Percentiles rank a stretch among this genome's conserved stretches.
These are phyloP conservation scores for Candidula unifasciata DNA, from an alignment of 2,888 invertebrate species.

Conservation along the genomic window DNA sequence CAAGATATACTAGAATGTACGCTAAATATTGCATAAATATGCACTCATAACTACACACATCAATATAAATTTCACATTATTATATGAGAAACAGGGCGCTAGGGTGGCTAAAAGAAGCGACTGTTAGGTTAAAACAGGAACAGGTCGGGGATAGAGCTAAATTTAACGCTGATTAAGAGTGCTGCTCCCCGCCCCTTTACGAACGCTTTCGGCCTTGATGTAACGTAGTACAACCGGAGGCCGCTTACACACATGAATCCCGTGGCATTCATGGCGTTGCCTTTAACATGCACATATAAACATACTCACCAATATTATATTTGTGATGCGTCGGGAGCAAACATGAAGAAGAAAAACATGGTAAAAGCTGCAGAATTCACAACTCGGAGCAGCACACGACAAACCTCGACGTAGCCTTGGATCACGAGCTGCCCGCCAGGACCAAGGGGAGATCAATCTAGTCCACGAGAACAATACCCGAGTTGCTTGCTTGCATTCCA, in stretches of 20 bases:
- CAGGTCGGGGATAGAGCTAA: conserved; percentile 32
- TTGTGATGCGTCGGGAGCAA: not conserved
- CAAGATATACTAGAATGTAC: not conserved
- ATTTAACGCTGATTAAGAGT: conserved; percentile 42
- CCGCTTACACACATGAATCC: not conserved
- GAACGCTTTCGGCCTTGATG: conserved; percentile 32
- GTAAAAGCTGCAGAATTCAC: conserved; percentile 38
- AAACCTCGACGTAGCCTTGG: conserved; percentile 38
- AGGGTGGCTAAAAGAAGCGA: not conserved
- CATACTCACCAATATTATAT: not conserved
- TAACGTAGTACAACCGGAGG: conserved; percentile 21
- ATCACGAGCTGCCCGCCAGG: conserved; percentile 54
- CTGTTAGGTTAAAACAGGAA: not conserved
- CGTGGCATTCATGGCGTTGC: conserved; percentile 34
- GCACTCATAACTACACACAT: not conserved
- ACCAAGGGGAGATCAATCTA: conserved; percentile 36
- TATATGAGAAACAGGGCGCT: not conserved
- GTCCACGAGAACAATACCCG: conserved; percentile 30
- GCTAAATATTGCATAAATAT: not conserved
- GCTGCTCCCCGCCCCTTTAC: conserved; percentile 36
- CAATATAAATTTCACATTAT: not conserved
- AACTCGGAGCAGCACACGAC: conserved; percentile 16
- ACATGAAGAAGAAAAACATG: conserved; percentile 1
- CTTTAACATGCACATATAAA: not conserved
- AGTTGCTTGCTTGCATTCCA: conserved; percentile 28